Base-by-base conservation (phyloP, 2,113 vertebrate genomes). In the Peucedramus taeniatus region DNA sequence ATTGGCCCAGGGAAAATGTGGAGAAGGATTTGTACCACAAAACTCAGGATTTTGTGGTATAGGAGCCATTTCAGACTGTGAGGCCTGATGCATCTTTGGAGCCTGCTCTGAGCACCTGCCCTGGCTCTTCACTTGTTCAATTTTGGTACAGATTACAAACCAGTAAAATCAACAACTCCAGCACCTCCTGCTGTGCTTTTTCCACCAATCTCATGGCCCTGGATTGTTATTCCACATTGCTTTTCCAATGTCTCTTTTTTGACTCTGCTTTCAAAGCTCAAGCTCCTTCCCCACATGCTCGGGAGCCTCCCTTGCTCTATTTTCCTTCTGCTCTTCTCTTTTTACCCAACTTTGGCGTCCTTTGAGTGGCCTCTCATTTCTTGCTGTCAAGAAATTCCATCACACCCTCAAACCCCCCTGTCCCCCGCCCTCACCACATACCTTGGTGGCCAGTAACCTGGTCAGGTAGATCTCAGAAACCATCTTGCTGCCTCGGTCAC, bases 391-490 rank as follows among this genome's bases (percentile, higher is more conserved):
- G 20, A 64, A 65, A 50, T 37, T 18, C 78, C 54, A 21, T 22
- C 85, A 14, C 35, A 35, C 54, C 74, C 65, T 71, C 57, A 78
- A 92, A 87, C 69, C 90, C 61, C 61, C 26, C 9, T 24, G 18
- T 24, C n/a, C 19, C 44, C 54, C 0, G 0, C 6, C n/a, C 33
- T 28, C 13, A 20, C 28, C 70, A 63, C 11, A 45, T 97, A 99
- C 99, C 99, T 99, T 99, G 30, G 99, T 99, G 74, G 99, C 99
- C 89, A 99, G 97, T 15, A 99, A 97, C n/a, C 99, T 97, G 13
- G 99, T 99, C 97, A 99, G 97, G 92, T 99, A 99, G 97, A 99
- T 99, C 96, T 99, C 99, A 2, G 99, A 99, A 81, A 99, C 99
- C 99, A 99, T 99, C 98, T 99, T 99, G 98, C 99, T 99, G 49